Conservation (phyloP, 2,888 invertebrate genomes). For the Drosophila macrospina region DNA sequence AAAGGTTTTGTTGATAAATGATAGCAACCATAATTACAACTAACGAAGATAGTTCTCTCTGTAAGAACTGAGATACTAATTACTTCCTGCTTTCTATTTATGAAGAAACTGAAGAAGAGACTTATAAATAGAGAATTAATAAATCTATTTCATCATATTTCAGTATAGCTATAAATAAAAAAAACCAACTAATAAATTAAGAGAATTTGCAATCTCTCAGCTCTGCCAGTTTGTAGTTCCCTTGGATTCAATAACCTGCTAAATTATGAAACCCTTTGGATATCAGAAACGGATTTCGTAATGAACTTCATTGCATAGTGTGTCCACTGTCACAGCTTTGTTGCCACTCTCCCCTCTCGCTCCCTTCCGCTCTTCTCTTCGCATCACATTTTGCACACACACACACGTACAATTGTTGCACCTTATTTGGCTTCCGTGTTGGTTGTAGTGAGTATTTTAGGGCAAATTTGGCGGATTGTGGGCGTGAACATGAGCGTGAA, state of each 20-base stretch:
- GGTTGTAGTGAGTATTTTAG: slow-evolving; percentile 54
- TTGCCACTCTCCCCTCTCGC: neutral
- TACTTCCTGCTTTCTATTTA: too few relatives aligned
- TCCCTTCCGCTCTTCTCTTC: neutral
- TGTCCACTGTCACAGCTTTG: slow-evolving; percentile 16
- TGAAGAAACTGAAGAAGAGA: too few relatives aligned
- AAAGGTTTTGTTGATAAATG: too few relatives aligned
- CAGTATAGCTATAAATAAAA: too few relatives aligned
- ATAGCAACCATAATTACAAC: too few relatives aligned
- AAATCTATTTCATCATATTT: neutral
- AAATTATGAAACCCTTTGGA: too few relatives aligned
- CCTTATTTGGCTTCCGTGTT: slow-evolving; percentile 66
- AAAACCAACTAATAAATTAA: too few relatives aligned
- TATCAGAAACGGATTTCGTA: neutral
- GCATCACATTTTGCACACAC: slow-evolving; percentile 1
- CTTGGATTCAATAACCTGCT: too few relatives aligned
- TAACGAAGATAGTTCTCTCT: too few relatives aligned
- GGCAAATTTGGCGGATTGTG: slow-evolving; percentile 39
- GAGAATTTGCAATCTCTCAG: too few relatives aligned
- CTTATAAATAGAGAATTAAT: neutral
- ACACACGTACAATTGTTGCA: slow-evolving; percentile 51
- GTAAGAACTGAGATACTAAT: too few relatives aligned
- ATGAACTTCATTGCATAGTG: neutral
- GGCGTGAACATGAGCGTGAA: neutral
- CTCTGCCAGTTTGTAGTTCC: too few relatives aligned